These are phyloP conservation scores for Picus viridis DNA, from an alignment of 2,797 vertebrate species.

Conservation along the genomic window DNA sequence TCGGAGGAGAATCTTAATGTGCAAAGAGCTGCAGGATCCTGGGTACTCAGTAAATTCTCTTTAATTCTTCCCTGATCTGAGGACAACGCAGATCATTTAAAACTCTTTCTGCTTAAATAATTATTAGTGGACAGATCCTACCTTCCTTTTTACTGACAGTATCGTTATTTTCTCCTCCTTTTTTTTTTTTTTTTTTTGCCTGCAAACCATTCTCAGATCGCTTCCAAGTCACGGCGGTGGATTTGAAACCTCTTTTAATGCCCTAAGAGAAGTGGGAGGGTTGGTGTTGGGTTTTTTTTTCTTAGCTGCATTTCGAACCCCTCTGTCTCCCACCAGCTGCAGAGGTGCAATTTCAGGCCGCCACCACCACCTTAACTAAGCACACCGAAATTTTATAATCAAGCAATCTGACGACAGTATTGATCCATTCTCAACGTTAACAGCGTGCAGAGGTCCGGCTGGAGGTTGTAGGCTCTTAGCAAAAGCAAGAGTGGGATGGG, in stretches of 20 bases:
- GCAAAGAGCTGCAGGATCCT: not conserved
- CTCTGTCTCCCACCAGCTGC: accelerated
- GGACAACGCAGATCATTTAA: accelerated
- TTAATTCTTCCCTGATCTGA: not conserved
- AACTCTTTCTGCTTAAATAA: not conserved
- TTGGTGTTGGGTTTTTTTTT: no score
- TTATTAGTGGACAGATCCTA: accelerated
- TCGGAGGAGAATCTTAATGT: not conserved
- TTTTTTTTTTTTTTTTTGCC: not conserved
- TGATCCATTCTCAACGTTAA: accelerated
- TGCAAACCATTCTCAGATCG: not conserved
- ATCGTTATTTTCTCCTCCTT: not conserved
- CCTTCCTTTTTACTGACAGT: not conserved
- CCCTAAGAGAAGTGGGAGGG: accelerated
- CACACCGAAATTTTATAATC: accelerated
- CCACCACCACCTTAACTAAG: accelerated
- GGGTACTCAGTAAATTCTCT: not conserved
- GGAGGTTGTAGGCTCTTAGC: not conserved
- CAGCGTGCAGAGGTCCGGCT: accelerated
- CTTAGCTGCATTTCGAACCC: not conserved
- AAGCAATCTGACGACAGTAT: accelerated
- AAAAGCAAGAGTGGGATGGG: not conserved
- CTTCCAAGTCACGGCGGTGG: not conserved
- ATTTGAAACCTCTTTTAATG: not conserved
- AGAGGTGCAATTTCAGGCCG: not conserved